Base-by-base conservation (phyloP, 2,888 invertebrate genomes). In the Agrochola lota region DNA sequence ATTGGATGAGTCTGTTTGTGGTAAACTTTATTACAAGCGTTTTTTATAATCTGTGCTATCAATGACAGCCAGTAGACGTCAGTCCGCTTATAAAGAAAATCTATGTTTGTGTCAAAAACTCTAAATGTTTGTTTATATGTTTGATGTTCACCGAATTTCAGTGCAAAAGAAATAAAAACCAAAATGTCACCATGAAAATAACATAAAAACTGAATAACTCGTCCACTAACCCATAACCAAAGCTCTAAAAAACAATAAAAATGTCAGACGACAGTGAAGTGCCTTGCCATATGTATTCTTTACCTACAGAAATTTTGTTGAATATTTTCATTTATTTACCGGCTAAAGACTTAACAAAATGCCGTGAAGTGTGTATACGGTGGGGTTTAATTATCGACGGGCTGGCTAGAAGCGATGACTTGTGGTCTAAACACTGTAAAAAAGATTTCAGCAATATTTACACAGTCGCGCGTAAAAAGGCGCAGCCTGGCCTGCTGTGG, bases 351-450 rank as follows among this genome's bases (percentile, higher is more conserved):
- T 75, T 95, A 2, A 89, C 91, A 0, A 91, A 78, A 81, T 94
- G 93, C 68, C 94, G 96, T 5, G 90, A 87, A 84, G 94, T 96
- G 0, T 94, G 95, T 73, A 17, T 59, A 0, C 89, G 93, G 81
- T 96, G 95, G 94, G 92, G 89, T 60, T 80, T 87, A 7, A 91
- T 95, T n/a, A 89, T 95, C 30, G 95, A 96, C 77, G 88, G 84
- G 4, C 57, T 95, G 2, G 71, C 85, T 0, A 82, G 80, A 52
- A 91, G 88, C 40, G 93, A 94, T 9, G 71, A 60, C 0, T 71
- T 94, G 15, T 96, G 96, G 96, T 77, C 78, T 11, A 76, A 80
- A 15, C 83, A 92, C 66, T 95, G 95, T 76, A 81, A 83, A 74
- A 66, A 57, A 0, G 95, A 96, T 35, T 96, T 90, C 49, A 78